These are phyloP conservation scores for Drosophila neonasuta DNA, from an alignment of 2,888 invertebrate genomes.

Conservation along the genomic window DNA sequence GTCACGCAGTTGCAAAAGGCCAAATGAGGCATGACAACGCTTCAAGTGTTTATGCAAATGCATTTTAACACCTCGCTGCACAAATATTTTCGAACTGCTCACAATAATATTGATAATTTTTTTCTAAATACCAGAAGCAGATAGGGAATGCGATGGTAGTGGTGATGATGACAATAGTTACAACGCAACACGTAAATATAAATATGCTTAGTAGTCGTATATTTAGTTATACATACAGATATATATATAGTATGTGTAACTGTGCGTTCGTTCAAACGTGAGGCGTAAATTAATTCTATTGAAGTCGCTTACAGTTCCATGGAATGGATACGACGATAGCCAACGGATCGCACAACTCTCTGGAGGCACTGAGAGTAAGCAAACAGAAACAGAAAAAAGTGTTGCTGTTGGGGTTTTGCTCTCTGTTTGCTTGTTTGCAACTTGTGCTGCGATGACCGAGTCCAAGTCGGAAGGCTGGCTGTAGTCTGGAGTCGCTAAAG, in stretches of 20 bases:
- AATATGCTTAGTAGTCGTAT: background rate
- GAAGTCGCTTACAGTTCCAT: constrained; percentile 77
- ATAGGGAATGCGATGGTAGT: background rate
- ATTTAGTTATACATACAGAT: background rate
- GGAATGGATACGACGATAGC: constrained; percentile 52
- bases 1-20: constrained; percentile 24
- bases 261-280: constrained; percentile 68
- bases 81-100: constrained; percentile 71
- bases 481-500: constrained; percentile 29
- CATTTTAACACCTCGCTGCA: constrained; percentile 79
- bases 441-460: constrained; percentile 43
- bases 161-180: constrained; percentile 6
- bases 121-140: constrained; percentile 60
- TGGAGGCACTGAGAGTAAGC: constrained; percentile 37
- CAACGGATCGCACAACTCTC: constrained; percentile 38
- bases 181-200: constrained; percentile 4
- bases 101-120: constrained; percentile 74
- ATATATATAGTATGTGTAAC: constrained; percentile 38
- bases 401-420: constrained; percentile 22
- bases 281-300: constrained; percentile 81
- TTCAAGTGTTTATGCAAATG: constrained; percentile 80
- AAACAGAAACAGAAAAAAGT: constrained; percentile 44
- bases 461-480: background rate
- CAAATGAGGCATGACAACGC: constrained; percentile 69
- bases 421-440: constrained; percentile 64